A percentile compares a stretch with the other conserved stretches of the same genome.
Evolutionary conservation across 1,140 invertebrate species (phyloP).

Genomic region (Aphelenchoides besseyi): DNA sequence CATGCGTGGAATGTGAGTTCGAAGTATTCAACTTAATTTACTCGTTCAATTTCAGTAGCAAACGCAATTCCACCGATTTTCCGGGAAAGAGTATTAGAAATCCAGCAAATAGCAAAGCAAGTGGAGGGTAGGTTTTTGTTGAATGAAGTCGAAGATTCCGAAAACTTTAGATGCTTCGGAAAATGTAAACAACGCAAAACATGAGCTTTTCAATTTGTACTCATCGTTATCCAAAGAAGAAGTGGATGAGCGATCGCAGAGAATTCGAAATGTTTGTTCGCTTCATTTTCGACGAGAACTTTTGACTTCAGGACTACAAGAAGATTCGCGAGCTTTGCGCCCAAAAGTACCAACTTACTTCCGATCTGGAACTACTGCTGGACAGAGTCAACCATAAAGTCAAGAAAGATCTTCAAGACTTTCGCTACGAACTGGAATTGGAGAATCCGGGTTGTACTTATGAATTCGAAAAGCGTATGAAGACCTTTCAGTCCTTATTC

Average conservation of each 20-base stretch:
- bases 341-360: conserved; percentile 27
- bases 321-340: conserved; percentile 18
- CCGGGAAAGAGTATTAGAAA: neutral
- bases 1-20: conserved; percentile 38
- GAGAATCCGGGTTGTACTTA: conserved; percentile 44
- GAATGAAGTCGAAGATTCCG: neutral
- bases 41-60: neutral
- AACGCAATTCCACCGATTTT: neutral
- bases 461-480: conserved; percentile 37
- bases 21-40: neutral
- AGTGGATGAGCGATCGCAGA: neutral
- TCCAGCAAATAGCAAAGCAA: neutral
- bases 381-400: conserved; percentile 2
- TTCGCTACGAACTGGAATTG: conserved; percentile 44
- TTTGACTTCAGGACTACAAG: conserved; percentile 11
- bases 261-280: neutral
- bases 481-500: conserved; percentile 7
- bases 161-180: neutral
- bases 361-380: neutral
- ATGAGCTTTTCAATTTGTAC: neutral
- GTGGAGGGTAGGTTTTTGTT: neutral
- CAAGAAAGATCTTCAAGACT: conserved; percentile 42
- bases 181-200: neutral
- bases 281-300: neutral
- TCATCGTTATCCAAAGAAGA: neutral